Evolutionary conservation across 2,797 vertebrate genomes (phyloP).

Genomic region (Neosalanx taihuensis): DNA sequence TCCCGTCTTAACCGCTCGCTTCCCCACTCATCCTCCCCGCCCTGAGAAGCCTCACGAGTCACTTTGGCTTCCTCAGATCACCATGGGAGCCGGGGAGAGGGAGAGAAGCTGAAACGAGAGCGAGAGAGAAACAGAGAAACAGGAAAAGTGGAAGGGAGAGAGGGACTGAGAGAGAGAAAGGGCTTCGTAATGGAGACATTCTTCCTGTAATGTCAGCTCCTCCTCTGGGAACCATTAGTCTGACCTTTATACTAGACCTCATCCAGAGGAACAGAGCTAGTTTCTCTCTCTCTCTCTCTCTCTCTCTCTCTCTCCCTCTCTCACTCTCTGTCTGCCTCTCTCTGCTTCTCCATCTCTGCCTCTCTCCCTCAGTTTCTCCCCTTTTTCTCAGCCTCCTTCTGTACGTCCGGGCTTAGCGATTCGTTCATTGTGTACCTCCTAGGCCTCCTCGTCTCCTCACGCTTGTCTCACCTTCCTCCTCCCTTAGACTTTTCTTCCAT

Average conservation of each 20-base stretch:
- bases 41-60: slow-evolving; percentile 43
- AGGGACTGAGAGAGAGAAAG: slow-evolving; percentile 27
- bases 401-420: not conserved
- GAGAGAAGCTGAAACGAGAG: not conserved
- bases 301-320: slow-evolving; percentile 31
- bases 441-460: slow-evolving; percentile 43
- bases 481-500: not conserved
- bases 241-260: slow-evolving; percentile 69
- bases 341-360: slow-evolving; percentile 6
- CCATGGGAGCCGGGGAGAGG: slow-evolving; percentile 13
- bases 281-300: slow-evolving; percentile 26
- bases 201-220: slow-evolving; percentile 67
- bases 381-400: not conserved
- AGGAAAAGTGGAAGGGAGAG: slow-evolving; percentile 41
- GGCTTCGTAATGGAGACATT: slow-evolving; percentile 65
- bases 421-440: slow-evolving; percentile 41
- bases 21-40: not conserved
- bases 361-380: slow-evolving; percentile 24
- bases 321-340: slow-evolving; percentile 3
- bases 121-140: slow-evolving; percentile 13
- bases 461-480: slow-evolving; percentile 15
- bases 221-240: slow-evolving; percentile 69
- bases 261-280: slow-evolving; percentile 28
- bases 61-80: slow-evolving; percentile 20
- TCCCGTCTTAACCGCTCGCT: slow-evolving; percentile 19